These are phyloP conservation scores for Furnarius figulus DNA, from an alignment of 2,113 vertebrate genomes.

Conservation along the genomic window DNA sequence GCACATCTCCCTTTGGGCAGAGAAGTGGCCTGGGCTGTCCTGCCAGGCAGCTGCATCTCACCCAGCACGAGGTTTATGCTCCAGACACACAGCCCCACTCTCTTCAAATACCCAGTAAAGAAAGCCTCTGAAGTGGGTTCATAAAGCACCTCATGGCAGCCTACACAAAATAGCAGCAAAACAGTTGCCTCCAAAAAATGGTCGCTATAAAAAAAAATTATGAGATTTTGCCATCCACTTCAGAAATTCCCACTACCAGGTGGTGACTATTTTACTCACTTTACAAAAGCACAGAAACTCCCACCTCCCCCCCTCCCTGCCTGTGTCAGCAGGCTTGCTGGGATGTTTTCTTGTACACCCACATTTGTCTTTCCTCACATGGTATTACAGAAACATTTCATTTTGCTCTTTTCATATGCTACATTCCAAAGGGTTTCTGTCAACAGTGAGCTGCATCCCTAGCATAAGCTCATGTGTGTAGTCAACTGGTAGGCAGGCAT, in stretches of 20 bases:
- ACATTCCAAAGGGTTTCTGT: neutral
- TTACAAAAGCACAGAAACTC: neutral
- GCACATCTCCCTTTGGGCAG: neutral
- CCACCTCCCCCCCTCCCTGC: neutral
- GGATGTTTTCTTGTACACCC: constrained; percentile 33
- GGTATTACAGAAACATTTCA: neutral
- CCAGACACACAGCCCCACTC: neutral
- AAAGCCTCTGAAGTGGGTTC: neutral
- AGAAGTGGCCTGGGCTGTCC: neutral
- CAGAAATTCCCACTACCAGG: neutral
- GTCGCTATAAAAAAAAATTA: neutral
- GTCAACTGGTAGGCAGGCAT: neutral
- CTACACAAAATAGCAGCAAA: neutral
- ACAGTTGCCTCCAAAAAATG: neutral
- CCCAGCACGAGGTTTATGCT: neutral
- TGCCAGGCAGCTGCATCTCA: neutral
- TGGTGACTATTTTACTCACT: neutral
- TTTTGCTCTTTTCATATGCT: neutral
- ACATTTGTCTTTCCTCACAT: constrained; percentile 28
- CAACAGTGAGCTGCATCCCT: neutral
- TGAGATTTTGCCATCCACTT: neutral
- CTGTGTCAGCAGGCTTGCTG: neutral
- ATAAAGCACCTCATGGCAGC: neutral
- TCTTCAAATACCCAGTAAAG: neutral
- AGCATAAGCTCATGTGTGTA: neutral